phyloP scores from a whole-genome alignment of 2,113 vertebrate species.

The Urocitellus parryii region DNA sequence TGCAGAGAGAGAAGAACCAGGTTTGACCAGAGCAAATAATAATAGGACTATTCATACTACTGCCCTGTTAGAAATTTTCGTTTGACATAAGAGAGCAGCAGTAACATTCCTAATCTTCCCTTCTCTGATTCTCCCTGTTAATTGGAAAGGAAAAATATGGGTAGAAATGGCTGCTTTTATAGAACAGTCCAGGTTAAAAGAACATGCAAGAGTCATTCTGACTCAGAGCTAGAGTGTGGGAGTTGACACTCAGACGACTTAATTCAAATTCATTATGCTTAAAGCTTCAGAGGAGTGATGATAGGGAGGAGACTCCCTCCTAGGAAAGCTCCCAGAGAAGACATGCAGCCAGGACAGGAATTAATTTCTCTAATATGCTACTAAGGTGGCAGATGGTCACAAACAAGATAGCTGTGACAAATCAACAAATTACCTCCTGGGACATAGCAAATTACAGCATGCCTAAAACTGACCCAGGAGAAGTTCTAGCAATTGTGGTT shows the following conservation, averaged over 20 bases:
- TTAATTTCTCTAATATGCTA: constrained; percentile 69
- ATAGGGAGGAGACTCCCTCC: neutral
- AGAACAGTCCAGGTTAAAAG: neutral
- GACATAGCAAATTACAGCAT: constrained; percentile 19
- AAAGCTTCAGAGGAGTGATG: neutral
- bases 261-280: constrained; percentile 49
- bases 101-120: neutral
- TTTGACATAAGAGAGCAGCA: neutral
- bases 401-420: constrained; percentile 59
- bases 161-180: neutral
- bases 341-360: constrained; percentile 42
- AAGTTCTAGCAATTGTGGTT: neutral
- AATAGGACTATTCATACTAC: neutral
- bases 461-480: constrained; percentile 2
- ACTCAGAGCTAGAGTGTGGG: neutral
- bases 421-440: constrained; percentile 66
- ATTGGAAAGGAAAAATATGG: neutral
- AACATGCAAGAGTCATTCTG: neutral
- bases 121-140: neutral
- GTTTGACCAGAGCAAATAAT: constrained; percentile 24
- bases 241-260: constrained; percentile 7
- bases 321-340: constrained; percentile 27
- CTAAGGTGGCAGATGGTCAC: constrained; percentile 68
- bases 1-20: neutral
- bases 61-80: constrained; percentile 19